Percentiles rank a stretch among this genome's conserved stretches.
Conservation (phyloP, 2,888 invertebrate species). For the Merodon equestris region DNA sequence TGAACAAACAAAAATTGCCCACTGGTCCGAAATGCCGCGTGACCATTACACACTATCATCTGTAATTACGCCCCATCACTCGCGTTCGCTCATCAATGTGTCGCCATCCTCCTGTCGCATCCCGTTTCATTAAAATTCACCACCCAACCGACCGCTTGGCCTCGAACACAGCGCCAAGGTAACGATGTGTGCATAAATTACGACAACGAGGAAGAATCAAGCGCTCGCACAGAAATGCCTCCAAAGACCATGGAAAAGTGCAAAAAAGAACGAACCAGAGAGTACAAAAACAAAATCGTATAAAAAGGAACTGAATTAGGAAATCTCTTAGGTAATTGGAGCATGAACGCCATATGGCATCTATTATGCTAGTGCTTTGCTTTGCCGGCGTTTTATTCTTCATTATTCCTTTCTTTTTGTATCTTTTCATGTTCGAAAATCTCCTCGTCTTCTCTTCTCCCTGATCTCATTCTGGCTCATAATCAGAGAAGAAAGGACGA, state of each 20-base stretch:
- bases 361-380: slow-evolving; percentile 55
- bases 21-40: too few relatives aligned
- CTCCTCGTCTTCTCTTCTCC: slow-evolving; percentile 18
- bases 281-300: background rate
- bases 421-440: slow-evolving; percentile 9
- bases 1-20: too few relatives aligned
- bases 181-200: slow-evolving; percentile 57
- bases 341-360: slow-evolving; percentile 65
- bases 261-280: too few relatives aligned
- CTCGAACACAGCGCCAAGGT: slow-evolving; percentile 7
- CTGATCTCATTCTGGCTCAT: slow-evolving; percentile 17
- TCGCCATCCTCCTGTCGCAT: too few relatives aligned
- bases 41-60: too few relatives aligned
- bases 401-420: background rate
- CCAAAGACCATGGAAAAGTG: too few relatives aligned
- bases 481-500: too few relatives aligned
- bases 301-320: slow-evolving; percentile 54
- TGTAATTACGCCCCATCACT: too few relatives aligned
- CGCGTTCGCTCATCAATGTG: too few relatives aligned
- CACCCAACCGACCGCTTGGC: slow-evolving; percentile 2
- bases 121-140: slow-evolving; percentile 15
- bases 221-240: slow-evolving; percentile 14
- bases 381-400: slow-evolving; percentile 5
- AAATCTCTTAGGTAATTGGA: slow-evolving; percentile 66
- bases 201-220: slow-evolving; percentile 6